Evolutionary conservation across 2,797 vertebrate species (phyloP), one percentile per base, ranked within the genome.

Genomic region (Crocodylus rhombifer): DNA sequence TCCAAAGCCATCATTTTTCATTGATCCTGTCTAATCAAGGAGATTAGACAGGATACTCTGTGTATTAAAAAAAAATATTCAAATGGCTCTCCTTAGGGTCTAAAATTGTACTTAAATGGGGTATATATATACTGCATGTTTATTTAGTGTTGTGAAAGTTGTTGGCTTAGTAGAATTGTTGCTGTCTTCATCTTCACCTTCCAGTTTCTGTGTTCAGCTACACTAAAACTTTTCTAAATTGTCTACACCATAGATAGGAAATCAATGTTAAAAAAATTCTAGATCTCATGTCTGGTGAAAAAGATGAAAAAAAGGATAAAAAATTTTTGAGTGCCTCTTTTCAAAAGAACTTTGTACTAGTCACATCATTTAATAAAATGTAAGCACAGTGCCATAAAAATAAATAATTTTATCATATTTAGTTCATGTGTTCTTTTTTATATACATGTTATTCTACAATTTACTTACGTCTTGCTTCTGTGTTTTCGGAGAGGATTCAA

Each of bases 121-220:
- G 67, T 87, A 9, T 6, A 86, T 87, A 9, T 6, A 86, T 14
- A 82, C 25, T 87, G 42, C 33, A 1, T 51, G 3, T 91, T 57
- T 89, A 61, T 80, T 91, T 88, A 75, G 80, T 56, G 65, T 88
- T 88, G 87, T 92, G 80, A 26, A 82, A 51, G 73, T 74, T 95
- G 55, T 62, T 92, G 28, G 88, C 94, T 95, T 2, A 2, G 23
- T 23, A 62, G 91, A 92, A 87, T 33, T 58, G 25, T 77, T 95
- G 30, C 57, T 3, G 2, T 89, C 93, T 94, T 87, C 63, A 36
- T 33, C 95, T 93, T 87, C 86, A 58, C 6, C 87, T 88, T 92
- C 0, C 7, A 85, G 21, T 23, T 65, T 79, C 55, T 57, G 0
- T 77, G 67, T 83, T 93, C 28, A 55, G 7, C 77, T 91, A 93